phyloP scores from a whole-genome alignment of 2,888 invertebrate genomes.

The Eucera pruinosa region DNA sequence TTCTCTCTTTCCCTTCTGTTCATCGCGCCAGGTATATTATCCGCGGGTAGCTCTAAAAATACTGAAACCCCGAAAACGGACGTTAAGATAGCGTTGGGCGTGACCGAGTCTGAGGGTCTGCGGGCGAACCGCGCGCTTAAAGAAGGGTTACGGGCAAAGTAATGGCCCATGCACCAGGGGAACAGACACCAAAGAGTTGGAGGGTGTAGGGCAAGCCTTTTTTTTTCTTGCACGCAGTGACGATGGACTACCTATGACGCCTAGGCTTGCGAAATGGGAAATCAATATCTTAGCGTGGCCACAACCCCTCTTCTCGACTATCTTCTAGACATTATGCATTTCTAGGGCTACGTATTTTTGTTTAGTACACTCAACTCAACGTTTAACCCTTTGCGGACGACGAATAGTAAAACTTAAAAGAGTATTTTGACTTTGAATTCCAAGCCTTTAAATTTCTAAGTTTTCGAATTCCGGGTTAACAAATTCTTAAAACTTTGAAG shows the following conservation, averaged over 20 bases:
- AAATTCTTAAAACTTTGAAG: no score
- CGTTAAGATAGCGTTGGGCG: conserved; percentile 77
- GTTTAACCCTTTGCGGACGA: no score
- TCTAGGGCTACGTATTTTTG: conserved; percentile 3
- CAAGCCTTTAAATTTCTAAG: no score
- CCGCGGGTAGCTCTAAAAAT: conserved; percentile 74
- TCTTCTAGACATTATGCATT: no score
- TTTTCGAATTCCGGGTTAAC: no score
- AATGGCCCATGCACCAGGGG: conserved; percentile 67
- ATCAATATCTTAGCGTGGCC: conserved; percentile 68
- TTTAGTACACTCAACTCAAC: no score
- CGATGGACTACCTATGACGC: conserved; percentile 58
- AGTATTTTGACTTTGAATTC: no score
- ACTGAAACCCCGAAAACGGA: conserved; percentile 73
- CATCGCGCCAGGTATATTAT: conserved; percentile 71
- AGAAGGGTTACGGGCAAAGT: conserved; percentile 76
- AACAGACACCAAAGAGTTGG: conserved; percentile 42
- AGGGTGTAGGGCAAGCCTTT: conserved; percentile 46
- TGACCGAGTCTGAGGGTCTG: conserved; percentile 72
- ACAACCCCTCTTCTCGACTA: no score
- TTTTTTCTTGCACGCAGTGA: conserved; percentile 57
- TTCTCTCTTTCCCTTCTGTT: neutral
- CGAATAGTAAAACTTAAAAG: no score
- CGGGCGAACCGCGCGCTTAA: conserved; percentile 66
- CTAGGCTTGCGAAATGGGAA: conserved; percentile 70